A percentile compares a stretch with the other conserved stretches of the same genome.
Evolutionary conservation across 2,113 vertebrate species (phyloP).

Genomic region (Delphinus delphis): DNA sequence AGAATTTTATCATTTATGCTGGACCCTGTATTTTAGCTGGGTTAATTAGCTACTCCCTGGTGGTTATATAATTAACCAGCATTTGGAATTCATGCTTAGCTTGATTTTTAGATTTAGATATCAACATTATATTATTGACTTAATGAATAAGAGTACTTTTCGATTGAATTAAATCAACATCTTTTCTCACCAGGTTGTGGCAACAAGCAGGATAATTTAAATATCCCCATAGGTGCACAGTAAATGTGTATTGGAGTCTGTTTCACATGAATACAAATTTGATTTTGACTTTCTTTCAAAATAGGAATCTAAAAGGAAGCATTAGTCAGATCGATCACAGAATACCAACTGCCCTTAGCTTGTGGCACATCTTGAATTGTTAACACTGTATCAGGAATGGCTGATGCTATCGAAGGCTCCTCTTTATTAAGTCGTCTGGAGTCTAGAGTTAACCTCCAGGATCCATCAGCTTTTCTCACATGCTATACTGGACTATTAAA

Average conservation of each 20-base stretch:
- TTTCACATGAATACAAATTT: constrained; percentile 47
- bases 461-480: background rate
- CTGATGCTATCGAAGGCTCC: background rate
- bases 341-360: background rate
- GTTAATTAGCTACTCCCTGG: constrained; percentile 27
- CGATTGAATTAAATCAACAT: constrained; percentile 10
- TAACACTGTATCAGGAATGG: background rate
- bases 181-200: background rate
- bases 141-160: constrained; percentile 17
- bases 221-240: background rate
- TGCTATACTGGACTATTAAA: background rate
- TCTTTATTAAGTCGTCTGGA: background rate
- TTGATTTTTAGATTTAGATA: constrained; percentile 40
- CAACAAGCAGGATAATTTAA: constrained; percentile 27
- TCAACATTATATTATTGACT: constrained; percentile 9
- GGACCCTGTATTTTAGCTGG: constrained; percentile 30
- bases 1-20: background rate
- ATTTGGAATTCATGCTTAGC: constrained; percentile 30
- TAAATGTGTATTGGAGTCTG: background rate
- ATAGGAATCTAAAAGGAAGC: background rate
- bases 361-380: background rate
- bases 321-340: background rate
- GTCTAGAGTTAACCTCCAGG: background rate
- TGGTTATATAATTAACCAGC: background rate
- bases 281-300: constrained; percentile 51